These are phyloP conservation scores for Catharus ustulatus DNA, from an alignment of 2,797 vertebrate genomes.

Conservation along the genomic window DNA sequence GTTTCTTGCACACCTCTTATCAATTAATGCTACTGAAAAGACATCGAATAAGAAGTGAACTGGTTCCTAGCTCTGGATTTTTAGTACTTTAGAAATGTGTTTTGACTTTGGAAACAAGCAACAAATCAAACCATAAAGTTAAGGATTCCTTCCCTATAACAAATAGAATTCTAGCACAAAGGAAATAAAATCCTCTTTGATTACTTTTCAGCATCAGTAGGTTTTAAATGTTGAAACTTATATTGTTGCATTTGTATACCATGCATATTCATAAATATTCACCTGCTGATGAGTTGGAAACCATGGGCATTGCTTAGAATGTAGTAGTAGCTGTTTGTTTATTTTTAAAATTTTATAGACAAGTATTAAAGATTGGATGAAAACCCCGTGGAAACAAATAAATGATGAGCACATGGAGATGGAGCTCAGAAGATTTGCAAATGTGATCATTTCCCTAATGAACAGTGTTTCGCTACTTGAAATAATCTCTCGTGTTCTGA, in stretches of 20 bases:
- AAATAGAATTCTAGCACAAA: background rate
- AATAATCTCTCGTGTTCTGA: slow-evolving; percentile 54
- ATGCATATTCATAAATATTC: slow-evolving; percentile 54
- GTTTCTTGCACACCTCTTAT: background rate
- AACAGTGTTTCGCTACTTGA: slow-evolving; percentile 42
- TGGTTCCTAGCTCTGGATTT: background rate
- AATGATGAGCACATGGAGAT: slow-evolving; percentile 90
- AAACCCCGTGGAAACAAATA: slow-evolving; percentile 88
- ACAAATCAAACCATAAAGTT: background rate
- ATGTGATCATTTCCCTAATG: slow-evolving; percentile 73
- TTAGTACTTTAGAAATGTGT: background rate
- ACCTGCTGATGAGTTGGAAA: slow-evolving; percentile 35
- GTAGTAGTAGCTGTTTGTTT: slow-evolving; percentile 53
- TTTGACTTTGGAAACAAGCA: background rate
- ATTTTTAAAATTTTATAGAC: slow-evolving; percentile 70
- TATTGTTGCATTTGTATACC: slow-evolving; percentile 16
- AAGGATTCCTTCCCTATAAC: background rate
- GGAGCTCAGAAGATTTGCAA: slow-evolving; percentile 86
- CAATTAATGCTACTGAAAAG: background rate
- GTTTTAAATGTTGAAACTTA: slow-evolving; percentile 12
- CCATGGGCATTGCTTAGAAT: background rate
- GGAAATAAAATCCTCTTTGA: background rate
- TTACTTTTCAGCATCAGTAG: slow-evolving; percentile 40
- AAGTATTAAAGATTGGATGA: slow-evolving; percentile 86
- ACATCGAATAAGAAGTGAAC: background rate